Percentiles rank a stretch among this genome's conserved stretches.
These are phyloP conservation scores for Eulithis testata DNA, from an alignment of 2,888 invertebrate species.

Conservation along the genomic window DNA sequence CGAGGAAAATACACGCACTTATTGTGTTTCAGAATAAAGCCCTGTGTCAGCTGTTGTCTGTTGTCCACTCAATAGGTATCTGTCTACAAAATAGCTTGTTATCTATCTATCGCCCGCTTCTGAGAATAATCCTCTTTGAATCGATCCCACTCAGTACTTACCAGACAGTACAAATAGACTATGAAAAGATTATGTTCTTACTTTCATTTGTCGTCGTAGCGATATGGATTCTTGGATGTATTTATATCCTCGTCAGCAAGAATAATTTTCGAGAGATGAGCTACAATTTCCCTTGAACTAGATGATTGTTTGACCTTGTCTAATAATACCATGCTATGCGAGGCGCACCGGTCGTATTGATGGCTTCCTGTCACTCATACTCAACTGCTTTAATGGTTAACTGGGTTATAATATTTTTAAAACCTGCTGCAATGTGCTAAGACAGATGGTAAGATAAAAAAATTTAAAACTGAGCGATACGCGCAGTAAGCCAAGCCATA, in stretches of 20 bases:
- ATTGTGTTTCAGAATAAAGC: constrained; percentile 4
- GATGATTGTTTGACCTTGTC: constrained; percentile 55
- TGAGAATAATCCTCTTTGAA: neutral
- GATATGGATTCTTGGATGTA: neutral
- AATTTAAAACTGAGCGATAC: no score
- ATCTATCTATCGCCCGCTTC: neutral
- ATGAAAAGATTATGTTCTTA: no score
- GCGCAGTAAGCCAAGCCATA: no score
- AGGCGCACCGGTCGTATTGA: constrained; percentile 58
- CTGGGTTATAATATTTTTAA: constrained; percentile 12
- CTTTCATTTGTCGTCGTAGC: neutral
- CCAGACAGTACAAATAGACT: no score
- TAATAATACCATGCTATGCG: constrained; percentile 53
- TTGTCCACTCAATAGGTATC: neutral
- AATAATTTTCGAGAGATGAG: constrained; percentile 14
- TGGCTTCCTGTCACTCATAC: constrained; percentile 55
- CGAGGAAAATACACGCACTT: constrained; percentile 13
- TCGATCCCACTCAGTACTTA: neutral
- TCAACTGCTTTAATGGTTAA: constrained; percentile 10
- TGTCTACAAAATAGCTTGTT: neutral
- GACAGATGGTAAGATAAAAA: no score
- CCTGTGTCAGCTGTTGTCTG: constrained; percentile 4
- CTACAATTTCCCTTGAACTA: constrained; percentile 44
- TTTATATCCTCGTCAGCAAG: no score
- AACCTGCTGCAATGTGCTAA: neutral